Percentiles rank a stretch among this genome's conserved stretches.
Conservation (phyloP, 2,888 invertebrate genomes). For the Tiliacea aurago region DNA sequence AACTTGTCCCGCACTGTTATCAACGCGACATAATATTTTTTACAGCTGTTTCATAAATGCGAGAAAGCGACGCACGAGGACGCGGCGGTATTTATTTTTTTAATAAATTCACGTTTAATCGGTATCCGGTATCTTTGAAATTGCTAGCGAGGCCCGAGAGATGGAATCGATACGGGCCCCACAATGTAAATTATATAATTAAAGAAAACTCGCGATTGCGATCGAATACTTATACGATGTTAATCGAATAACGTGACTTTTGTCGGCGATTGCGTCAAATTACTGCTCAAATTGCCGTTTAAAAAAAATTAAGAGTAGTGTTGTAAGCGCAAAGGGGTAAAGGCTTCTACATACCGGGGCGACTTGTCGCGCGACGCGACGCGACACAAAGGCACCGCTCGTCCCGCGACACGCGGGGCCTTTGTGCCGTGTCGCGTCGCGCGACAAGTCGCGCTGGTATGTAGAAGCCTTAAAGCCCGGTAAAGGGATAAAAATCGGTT, state of each 20-base stretch:
- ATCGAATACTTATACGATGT: conserved; percentile 81
- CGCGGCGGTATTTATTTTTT: conserved; percentile 77
- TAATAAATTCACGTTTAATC: conserved; percentile 86
- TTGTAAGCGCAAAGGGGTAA: conserved; percentile 58
- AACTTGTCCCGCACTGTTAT: conserved; percentile 81
- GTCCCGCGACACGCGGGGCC: too few species aligned
- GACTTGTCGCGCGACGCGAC: too few species aligned
- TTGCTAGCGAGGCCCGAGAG: conserved; percentile 81
- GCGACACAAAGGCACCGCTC: too few species aligned
- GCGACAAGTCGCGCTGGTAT: too few species aligned
- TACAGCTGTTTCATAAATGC: conserved; percentile 79
- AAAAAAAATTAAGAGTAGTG: conserved; percentile 59
- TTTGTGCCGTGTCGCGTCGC: too few species aligned
- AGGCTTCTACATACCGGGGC: too few species aligned
- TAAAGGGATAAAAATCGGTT: conserved; percentile 68
- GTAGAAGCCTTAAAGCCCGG: too few species aligned
- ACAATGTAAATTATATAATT: conserved; percentile 89
- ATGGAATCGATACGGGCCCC: conserved; percentile 82
- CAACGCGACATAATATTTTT: conserved; percentile 85
- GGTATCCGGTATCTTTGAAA: conserved; percentile 84
- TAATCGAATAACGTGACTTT: conserved; percentile 81
- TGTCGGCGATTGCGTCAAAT: conserved; percentile 77
- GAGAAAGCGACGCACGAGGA: conserved; percentile 75
- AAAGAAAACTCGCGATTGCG: conserved; percentile 84
- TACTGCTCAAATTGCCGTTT: conserved; percentile 71